These are phyloP conservation scores for Xiphydria camelus DNA, from an alignment of 2,888 invertebrate genomes.

Conservation along the genomic window DNA sequence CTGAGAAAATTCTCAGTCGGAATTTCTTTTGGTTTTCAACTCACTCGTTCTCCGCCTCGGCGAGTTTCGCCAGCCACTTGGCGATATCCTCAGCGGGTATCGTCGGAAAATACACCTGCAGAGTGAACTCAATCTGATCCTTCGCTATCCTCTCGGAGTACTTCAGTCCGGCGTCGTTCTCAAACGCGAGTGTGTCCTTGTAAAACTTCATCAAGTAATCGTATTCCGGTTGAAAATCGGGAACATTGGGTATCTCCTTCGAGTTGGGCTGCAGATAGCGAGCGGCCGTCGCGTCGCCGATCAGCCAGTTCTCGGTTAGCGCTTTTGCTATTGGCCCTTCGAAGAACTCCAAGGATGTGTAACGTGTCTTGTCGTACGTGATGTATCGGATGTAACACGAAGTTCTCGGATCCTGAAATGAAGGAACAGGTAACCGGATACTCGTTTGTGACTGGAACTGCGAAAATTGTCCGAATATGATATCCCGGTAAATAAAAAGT, in stretches of 20 bases:
- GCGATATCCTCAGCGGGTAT: slow-evolving; percentile 7
- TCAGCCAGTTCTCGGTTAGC: slow-evolving; percentile 11
- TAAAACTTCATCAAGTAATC: slow-evolving; percentile 1
- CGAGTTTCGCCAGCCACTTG: neutral
- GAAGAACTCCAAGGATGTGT: neutral
- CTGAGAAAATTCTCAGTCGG: no score
- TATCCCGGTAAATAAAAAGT: no score
- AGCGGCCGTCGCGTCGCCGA: slow-evolving; percentile 5
- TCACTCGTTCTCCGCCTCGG: no score
- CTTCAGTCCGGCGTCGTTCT: slow-evolving; percentile 7
- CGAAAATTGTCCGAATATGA: no score
- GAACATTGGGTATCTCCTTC: slow-evolving; percentile 9
- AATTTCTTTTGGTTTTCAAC: no score
- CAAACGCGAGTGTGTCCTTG: slow-evolving; percentile 1
- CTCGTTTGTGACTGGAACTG: no score
- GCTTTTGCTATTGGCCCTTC: neutral
- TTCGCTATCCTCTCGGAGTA: neutral
- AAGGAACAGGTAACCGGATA: no score
- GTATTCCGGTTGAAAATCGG: slow-evolving; percentile 8
- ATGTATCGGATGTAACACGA: slow-evolving; percentile 5
- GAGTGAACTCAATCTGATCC: neutral
- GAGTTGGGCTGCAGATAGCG: slow-evolving; percentile 9
- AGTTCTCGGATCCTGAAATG: neutral
- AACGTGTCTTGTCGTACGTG: slow-evolving; percentile 6
- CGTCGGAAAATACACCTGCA: slow-evolving; percentile 9